Conservation (phyloP, 37 sponge, comb jelly and placozoan species). For the Halisarca cf. caerulea region DNA sequence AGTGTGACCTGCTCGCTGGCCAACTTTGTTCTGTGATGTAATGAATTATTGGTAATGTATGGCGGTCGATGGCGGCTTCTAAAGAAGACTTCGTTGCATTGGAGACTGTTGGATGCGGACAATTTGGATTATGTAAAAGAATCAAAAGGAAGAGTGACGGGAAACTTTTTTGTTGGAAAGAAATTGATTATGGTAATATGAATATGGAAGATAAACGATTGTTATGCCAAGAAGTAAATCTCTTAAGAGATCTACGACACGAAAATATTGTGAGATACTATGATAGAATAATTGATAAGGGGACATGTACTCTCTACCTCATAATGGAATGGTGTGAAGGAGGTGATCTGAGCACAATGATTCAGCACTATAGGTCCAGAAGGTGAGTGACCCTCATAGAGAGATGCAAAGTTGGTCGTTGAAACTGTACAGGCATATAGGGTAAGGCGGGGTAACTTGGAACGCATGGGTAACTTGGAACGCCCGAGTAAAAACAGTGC, state of each 20-base stretch:
- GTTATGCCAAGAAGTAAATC: slow-evolving; percentile 84
- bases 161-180: slow-evolving; percentile 88
- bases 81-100: slow-evolving; percentile 71
- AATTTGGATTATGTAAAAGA: slow-evolving; percentile 78
- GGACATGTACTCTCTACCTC: slow-evolving; percentile 66
- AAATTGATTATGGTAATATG: slow-evolving; percentile 82
- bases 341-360: slow-evolving; percentile 75
- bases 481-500: too few relatives aligned
- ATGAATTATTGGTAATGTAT: too few relatives aligned
- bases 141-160: slow-evolving; percentile 63
- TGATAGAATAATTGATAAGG: slow-evolving; percentile 72
- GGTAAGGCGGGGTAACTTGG: too few relatives aligned
- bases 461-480: too few relatives aligned
- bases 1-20: too few relatives aligned
- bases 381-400: too few relatives aligned
- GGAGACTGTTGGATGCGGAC: slow-evolving; percentile 67
- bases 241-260: slow-evolving; percentile 79
- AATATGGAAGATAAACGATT: slow-evolving; percentile 76
- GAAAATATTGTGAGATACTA: slow-evolving; percentile 84
- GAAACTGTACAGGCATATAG: too few relatives aligned
- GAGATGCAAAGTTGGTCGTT: too few relatives aligned
- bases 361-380: slow-evolving; percentile 33
- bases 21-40: too few relatives aligned
- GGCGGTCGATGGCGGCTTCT: slow-evolving; percentile 26
- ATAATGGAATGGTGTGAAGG: slow-evolving; percentile 90